A percentile compares a stretch with the other conserved stretches of the same genome.
phyloP scores from a whole-genome alignment of 2,888 invertebrate species.

The Coenonympha arcania region DNA sequence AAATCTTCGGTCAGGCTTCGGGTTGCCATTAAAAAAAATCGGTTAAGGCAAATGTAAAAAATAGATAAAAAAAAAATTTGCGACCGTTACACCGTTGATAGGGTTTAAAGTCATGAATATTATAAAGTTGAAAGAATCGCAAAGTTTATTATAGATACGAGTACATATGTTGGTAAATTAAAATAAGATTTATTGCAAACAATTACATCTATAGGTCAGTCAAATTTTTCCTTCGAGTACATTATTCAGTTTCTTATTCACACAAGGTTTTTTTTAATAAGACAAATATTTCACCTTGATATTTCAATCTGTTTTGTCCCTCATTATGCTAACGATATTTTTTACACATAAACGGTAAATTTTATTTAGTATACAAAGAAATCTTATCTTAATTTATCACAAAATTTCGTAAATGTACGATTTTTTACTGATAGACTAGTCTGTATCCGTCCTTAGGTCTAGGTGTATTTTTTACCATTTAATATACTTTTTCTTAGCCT shows the following conservation, averaged over 20 bases:
- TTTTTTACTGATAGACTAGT: slow-evolving; percentile 40
- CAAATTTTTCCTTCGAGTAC: too few relatives aligned
- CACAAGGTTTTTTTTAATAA: too few relatives aligned
- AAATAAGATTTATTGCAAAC: neutral
- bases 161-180: slow-evolving; percentile 8
- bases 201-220: neutral
- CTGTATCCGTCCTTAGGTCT: slow-evolving; percentile 41
- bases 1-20: slow-evolving; percentile 39
- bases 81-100: neutral
- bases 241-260: too few relatives aligned
- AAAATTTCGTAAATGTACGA: slow-evolving; percentile 7
- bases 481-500: slow-evolving; percentile 33
- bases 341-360: neutral
- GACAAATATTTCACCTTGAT: too few relatives aligned
- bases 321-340: too few relatives aligned
- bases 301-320: too few relatives aligned
- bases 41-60: slow-evolving; percentile 21
- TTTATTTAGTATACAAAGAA: neutral
- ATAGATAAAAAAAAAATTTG: slow-evolving; percentile 8
- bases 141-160: slow-evolving; percentile 2
- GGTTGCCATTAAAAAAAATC: slow-evolving; percentile 42
- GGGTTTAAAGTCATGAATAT: neutral
- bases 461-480: slow-evolving; percentile 32
- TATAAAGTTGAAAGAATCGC: slow-evolving; percentile 5
- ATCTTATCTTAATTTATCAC: slow-evolving; percentile 8